Evolutionary conservation across 2,797 vertebrate species (phyloP).

Genomic region (Pelochelys cantorii): DNA sequence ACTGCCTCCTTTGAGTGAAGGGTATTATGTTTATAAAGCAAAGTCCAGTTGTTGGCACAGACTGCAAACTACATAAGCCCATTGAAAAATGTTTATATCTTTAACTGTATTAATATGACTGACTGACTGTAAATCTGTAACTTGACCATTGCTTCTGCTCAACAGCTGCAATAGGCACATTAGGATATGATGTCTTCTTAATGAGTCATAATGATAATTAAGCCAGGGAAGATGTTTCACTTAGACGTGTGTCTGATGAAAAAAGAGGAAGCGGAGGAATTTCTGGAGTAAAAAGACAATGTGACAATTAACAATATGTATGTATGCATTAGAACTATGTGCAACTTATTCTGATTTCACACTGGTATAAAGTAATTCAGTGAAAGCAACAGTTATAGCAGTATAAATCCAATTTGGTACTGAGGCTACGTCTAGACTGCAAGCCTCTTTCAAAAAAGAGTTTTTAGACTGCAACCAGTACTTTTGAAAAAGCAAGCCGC

Average conservation of each 20-base stretch:
- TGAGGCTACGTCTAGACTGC: too few species aligned
- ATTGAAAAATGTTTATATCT: slow-evolving; percentile 57
- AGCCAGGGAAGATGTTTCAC: not conserved
- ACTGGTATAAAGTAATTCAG: not conserved
- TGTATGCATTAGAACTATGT: not conserved
- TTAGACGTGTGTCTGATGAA: not conserved
- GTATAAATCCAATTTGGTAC: not conserved
- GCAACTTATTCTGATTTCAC: not conserved
- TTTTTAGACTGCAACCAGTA: too few species aligned
- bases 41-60: slow-evolving; percentile 56
- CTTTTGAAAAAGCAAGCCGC: too few species aligned
- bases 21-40: slow-evolving; percentile 66
- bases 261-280: not conserved
- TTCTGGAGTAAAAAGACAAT: not conserved
- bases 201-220: not conserved
- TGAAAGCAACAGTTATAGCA: not conserved
- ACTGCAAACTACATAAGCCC: slow-evolving; percentile 32
- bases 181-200: not conserved
- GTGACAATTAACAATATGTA: not conserved
- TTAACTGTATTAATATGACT: slow-evolving; percentile 17
- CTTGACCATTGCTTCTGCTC: slow-evolving; percentile 13
- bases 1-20: slow-evolving; percentile 62
- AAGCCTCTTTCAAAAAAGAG: too few species aligned
- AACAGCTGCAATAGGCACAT: slow-evolving; percentile 7
- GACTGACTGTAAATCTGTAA: not conserved